Conservation (phyloP, 2,113 vertebrate species). For the Cichladusa arquata region DNA sequence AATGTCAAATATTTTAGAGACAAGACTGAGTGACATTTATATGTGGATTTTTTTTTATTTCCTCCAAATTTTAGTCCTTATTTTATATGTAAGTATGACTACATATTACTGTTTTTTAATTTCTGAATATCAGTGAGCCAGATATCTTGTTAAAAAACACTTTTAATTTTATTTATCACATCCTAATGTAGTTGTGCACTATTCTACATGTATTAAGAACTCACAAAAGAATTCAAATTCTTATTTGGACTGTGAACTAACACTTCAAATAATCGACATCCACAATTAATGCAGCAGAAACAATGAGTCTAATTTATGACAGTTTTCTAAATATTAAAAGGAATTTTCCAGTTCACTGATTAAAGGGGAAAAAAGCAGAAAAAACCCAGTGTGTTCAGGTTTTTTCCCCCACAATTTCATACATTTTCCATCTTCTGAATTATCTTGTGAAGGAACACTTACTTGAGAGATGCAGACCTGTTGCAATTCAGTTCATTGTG, state of each 20-base stretch:
- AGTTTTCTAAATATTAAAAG: not conserved
- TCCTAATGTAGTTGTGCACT: not conserved
- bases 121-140: not conserved
- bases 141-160: not conserved
- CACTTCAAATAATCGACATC: not conserved
- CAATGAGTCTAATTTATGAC: not conserved
- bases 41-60: not conserved
- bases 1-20: not conserved
- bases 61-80: not conserved
- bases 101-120: not conserved
- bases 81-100: not conserved
- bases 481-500: not conserved
- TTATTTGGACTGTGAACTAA: not conserved
- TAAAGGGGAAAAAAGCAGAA: not conserved
- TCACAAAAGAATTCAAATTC: not conserved
- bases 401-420: not conserved
- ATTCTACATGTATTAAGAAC: not conserved
- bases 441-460: not conserved
- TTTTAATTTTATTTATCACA: not conserved
- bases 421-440: not conserved
- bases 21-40: not conserved
- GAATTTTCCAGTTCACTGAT: not conserved
- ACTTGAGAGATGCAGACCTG: not conserved
- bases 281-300: not conserved
- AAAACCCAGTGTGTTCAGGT: fast-evolving